These are phyloP conservation scores for Acipenser oxyrinchus DNA, from an alignment of 2,797 vertebrate species.

Conservation along the genomic window DNA sequence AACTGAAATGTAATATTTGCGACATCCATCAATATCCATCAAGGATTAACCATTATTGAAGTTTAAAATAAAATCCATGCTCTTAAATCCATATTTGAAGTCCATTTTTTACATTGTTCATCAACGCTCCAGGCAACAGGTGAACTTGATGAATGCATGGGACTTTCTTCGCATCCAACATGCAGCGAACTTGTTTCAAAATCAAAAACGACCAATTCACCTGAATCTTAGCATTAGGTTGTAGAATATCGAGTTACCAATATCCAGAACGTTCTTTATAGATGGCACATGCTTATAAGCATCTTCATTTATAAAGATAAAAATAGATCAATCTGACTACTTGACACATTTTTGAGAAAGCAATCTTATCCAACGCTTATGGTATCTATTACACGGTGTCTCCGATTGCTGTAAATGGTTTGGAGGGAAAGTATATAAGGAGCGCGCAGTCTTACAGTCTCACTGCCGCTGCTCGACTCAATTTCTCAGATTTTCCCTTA, in stretches of 20 bases:
- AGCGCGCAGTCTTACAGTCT: neutral
- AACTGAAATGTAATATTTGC: neutral
- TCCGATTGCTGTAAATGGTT: conserved; percentile 13
- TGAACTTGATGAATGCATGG: too few relatives aligned
- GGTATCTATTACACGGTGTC: conserved; percentile 36
- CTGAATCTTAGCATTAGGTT: too few relatives aligned
- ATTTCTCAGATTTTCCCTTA: conserved; percentile 21
- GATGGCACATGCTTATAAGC: conserved; percentile 24
- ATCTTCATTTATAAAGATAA: conserved; percentile 34
- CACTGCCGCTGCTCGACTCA: conserved; percentile 25
- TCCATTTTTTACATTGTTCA: too few relatives aligned
- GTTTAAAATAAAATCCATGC: too few relatives aligned
- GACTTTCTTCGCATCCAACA: too few relatives aligned
- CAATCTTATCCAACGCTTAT: conserved; percentile 32
- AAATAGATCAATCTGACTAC: conserved; percentile 45
- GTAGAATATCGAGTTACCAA: too few relatives aligned
- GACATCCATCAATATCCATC: neutral
- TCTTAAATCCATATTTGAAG: too few relatives aligned
- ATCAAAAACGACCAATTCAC: too few relatives aligned
- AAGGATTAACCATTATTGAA: neutral
- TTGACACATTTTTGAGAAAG: conserved; percentile 45
- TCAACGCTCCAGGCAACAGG: too few relatives aligned
- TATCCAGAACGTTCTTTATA: too few relatives aligned
- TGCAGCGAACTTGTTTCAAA: too few relatives aligned
- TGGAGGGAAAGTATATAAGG: conserved; percentile 23